Conservation (phyloP, 2,888 invertebrate genomes). For the Peribatodes rhomboidaria region DNA sequence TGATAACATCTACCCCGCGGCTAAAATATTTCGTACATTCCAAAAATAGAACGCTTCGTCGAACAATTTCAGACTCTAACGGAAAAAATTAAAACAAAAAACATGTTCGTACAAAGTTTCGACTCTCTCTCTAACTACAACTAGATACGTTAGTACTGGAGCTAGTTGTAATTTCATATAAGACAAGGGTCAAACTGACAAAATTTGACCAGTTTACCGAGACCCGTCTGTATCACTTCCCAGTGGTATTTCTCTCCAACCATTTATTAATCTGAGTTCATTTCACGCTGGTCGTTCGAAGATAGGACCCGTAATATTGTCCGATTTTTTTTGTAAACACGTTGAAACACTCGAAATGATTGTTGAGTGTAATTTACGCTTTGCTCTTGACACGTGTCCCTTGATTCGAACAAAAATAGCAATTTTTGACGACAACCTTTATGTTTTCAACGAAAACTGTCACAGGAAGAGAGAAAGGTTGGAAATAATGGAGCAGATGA, state of each 20-base stretch:
- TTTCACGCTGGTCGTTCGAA: conserved; percentile 29
- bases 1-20: no score
- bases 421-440: not conserved
- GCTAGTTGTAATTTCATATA: conserved; percentile 52
- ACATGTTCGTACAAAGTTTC: conserved; percentile 17
- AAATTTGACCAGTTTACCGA: conserved; percentile 47
- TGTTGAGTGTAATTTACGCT: conserved; percentile 28
- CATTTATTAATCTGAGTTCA: conserved; percentile 46
- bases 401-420: conserved; percentile 15
- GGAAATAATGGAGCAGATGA: no score
- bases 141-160: conserved; percentile 38
- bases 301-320: conserved; percentile 35
- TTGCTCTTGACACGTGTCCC: conserved; percentile 11
- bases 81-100: conserved; percentile 8
- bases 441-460: not conserved
- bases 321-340: conserved; percentile 42
- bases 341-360: conserved; percentile 32
- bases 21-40: no score
- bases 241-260: not conserved
- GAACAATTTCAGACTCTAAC: no score
- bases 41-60: not conserved
- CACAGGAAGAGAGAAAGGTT: no score
- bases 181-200: conserved; percentile 47
- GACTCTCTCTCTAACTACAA: conserved; percentile 1
- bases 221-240: conserved; percentile 32